Conservation (phyloP, 2,113 vertebrate species). For the Tychaedon coryphoeus region DNA sequence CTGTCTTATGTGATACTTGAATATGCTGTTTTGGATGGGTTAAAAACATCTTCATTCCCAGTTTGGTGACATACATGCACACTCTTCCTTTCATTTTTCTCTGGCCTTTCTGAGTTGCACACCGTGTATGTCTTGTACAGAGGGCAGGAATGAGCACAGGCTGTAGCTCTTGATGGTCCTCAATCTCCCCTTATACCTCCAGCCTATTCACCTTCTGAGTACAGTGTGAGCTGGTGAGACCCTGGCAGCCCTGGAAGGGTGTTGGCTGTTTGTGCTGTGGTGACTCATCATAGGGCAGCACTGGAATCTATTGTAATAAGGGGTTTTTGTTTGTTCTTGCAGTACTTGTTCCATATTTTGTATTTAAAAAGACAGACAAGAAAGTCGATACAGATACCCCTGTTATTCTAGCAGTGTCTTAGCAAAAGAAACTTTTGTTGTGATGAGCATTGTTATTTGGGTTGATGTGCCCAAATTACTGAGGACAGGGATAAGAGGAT, state of each 20-base stretch:
- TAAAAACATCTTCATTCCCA: neutral
- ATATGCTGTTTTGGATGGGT: neutral
- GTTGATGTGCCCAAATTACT: neutral
- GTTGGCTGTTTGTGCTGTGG: neutral
- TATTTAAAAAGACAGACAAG: neutral
- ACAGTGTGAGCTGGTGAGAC: neutral
- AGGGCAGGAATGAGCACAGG: neutral
- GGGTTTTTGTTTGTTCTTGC: fast-evolving
- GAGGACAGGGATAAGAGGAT: neutral
- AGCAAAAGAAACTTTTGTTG: neutral
- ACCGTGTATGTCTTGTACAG: fast-evolving
- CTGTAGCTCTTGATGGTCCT: neutral
- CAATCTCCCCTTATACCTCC: neutral
- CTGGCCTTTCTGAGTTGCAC: neutral
- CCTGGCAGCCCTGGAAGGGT: neutral
- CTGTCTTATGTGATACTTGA: neutral
- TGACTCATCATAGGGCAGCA: neutral
- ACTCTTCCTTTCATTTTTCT: neutral
- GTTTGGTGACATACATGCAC: neutral
- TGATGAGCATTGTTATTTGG: neutral
- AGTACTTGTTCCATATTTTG: neutral
- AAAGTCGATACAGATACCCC: neutral
- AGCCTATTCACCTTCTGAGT: fast-evolving
- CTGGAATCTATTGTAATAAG: neutral
- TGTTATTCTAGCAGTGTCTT: neutral